A percentile compares a stretch with the other conserved stretches of the same genome.
These are phyloP conservation scores for Belgica antarctica DNA, from an alignment of 2,888 invertebrate genomes.

Conservation along the genomic window DNA sequence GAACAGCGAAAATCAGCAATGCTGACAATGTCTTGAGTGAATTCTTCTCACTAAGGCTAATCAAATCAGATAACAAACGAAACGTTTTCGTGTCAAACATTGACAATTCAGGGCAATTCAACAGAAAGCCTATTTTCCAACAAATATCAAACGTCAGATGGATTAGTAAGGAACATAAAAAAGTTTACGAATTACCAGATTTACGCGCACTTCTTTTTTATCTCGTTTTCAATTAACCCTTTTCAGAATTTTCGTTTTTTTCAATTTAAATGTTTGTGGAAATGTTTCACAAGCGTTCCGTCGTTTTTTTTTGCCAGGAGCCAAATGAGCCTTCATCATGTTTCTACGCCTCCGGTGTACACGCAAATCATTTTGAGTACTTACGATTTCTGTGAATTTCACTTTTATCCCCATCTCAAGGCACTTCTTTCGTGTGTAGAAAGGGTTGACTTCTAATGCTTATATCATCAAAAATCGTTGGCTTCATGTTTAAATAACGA, in stretches of 20 bases:
- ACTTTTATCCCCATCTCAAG: too few species aligned
- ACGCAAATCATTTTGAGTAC: too few species aligned
- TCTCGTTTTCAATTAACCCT: neutral
- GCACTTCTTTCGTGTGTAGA: neutral
- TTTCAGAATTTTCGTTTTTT: neutral
- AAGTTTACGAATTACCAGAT: too few species aligned
- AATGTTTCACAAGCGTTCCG: neutral
- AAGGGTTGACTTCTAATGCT: neutral
- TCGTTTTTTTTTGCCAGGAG: neutral
- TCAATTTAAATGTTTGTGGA: neutral
- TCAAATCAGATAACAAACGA: too few species aligned
- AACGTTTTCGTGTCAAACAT: too few species aligned
- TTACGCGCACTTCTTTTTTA: conserved; percentile 15
- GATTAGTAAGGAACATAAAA: too few species aligned
- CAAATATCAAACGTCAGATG: too few species aligned
- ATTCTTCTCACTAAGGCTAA: conserved; percentile 1
- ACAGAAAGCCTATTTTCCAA: too few species aligned
- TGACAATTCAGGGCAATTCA: too few species aligned
- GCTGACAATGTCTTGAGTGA: conserved; percentile 1
- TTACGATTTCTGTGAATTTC: too few species aligned
- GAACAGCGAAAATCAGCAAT: neutral
- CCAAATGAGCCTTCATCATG: neutral
- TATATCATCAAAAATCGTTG: neutral
- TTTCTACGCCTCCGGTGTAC: too few species aligned
- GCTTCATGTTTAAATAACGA: neutral